Base-by-base conservation (phyloP, 2,888 invertebrate genomes). In the Pollenia labialis region DNA sequence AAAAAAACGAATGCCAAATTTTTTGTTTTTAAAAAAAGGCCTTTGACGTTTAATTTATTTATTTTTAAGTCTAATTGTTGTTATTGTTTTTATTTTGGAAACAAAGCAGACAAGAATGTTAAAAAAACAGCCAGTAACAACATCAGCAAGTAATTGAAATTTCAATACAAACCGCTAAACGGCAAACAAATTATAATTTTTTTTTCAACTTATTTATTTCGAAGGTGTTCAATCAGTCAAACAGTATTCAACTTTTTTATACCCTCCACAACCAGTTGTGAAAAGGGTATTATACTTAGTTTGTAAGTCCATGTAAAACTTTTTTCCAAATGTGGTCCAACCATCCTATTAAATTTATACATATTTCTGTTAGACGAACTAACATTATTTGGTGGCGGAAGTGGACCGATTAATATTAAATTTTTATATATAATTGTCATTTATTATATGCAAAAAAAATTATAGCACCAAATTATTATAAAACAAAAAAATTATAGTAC, bases 1-100 rank as follows among this genome's bases (percentile, higher is more conserved):
- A 52, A n/a, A 52, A 8, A n/a, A 44, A 64, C 71, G 60, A 62
- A 71, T 71, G 80, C 80, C 80, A 80, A 80, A 80, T 54, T 62
- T 8, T 56, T 4, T n/a, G 16, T 62, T 42, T 54, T 23, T 52
- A 40, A 54, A 54, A 48, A 60, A 66, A 58, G 46, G 74, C 56
- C 72, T 60, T 79, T 69, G 69, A 60, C 50, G 58, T 56, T 76
- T 16, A 44, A 71, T 54, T 69, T 46, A 23, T 64, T 44, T 64
- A 64, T 11, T 2, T 14, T 40, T 12, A 40, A n/a, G 4, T 62
- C 11, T 60, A 12, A 32, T 58, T 69, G 50, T 66, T 66, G 18
- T 66, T 46, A 42, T 62, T 50, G n/a, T 69, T 48, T 79, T 42
- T 8, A 54, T 77, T 84, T 48, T 14, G 16, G 66, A 40, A 48